Evolutionary conservation across 2,797 vertebrate species (phyloP).

Genomic region (Xyrichtys novacula): DNA sequence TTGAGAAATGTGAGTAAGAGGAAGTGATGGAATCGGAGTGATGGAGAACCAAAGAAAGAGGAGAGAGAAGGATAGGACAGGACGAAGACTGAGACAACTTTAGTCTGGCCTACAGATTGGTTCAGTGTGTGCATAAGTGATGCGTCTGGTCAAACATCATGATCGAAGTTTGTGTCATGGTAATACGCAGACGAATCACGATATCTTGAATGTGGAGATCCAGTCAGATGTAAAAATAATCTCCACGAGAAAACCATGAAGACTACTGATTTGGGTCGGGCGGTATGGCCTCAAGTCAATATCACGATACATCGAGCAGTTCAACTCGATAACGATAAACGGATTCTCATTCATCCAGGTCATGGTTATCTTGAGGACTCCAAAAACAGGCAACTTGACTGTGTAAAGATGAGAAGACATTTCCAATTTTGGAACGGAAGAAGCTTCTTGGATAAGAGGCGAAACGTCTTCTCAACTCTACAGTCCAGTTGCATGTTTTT

Average conservation of each 20-base stretch:
- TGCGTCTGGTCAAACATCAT: slow-evolving; percentile 16
- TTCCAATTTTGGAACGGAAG: too few relatives aligned
- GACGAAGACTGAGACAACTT: not conserved
- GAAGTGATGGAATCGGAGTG: slow-evolving; percentile 23
- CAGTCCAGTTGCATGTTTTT: too few relatives aligned
- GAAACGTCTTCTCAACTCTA: too few relatives aligned
- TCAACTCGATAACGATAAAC: too few relatives aligned
- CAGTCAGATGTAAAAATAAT: not conserved
- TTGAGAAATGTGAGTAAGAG: slow-evolving; percentile 46
- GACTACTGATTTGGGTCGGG: too few relatives aligned
- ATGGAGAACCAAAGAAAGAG: not conserved
- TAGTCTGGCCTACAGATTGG: slow-evolving; percentile 6
- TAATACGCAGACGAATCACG: slow-evolving; percentile 18
- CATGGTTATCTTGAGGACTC: too few relatives aligned
- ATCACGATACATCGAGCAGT: too few relatives aligned
- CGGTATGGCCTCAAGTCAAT: too few relatives aligned
- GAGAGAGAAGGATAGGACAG: not conserved
- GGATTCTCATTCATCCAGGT: too few relatives aligned
- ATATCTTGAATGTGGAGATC: not conserved
- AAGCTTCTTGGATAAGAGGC: too few relatives aligned
- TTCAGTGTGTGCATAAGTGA: slow-evolving; percentile 18
- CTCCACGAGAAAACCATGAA: not conserved
- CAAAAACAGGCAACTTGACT: too few relatives aligned
- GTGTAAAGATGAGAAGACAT: too few relatives aligned
- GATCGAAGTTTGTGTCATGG: slow-evolving; percentile 4